These are phyloP conservation scores for Progne subis DNA, from an alignment of 2,113 vertebrate species.

Conservation along the genomic window DNA sequence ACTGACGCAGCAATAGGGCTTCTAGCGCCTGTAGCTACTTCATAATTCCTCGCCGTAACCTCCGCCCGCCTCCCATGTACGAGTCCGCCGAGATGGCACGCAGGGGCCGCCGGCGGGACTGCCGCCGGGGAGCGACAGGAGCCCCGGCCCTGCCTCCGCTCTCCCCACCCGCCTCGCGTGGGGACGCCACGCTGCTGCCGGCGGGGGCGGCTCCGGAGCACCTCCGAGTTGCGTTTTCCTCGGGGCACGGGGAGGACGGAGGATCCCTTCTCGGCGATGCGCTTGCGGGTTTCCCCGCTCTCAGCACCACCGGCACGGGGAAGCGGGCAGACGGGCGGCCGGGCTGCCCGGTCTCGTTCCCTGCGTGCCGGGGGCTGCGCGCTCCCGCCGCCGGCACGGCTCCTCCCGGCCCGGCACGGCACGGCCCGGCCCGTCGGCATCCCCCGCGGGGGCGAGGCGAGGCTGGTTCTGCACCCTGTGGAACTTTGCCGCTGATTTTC, in stretches of 20 bases:
- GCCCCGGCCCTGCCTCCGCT: background rate
- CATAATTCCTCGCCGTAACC: background rate
- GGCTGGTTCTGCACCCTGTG: background rate
- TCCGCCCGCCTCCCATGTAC: background rate
- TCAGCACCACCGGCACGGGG: background rate
- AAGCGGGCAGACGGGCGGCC: background rate
- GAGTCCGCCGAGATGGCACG: background rate
- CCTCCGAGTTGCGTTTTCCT: background rate
- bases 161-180: background rate
- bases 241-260: background rate
- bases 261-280: background rate
- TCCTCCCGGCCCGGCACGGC: background rate
- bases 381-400: background rate
- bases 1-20: background rate
- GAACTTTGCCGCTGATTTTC: background rate
- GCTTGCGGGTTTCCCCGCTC: background rate
- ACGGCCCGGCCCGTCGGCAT: background rate
- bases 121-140: background rate
- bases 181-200: background rate
- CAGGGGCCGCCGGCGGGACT: background rate
- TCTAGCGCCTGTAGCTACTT: background rate
- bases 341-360: background rate
- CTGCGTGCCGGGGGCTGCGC: background rate
- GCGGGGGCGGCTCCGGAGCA: background rate
- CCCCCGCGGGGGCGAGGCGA: background rate